phyloP scores from a whole-genome alignment of 2,797 vertebrate genomes.

The Eulemur coronatus region DNA sequence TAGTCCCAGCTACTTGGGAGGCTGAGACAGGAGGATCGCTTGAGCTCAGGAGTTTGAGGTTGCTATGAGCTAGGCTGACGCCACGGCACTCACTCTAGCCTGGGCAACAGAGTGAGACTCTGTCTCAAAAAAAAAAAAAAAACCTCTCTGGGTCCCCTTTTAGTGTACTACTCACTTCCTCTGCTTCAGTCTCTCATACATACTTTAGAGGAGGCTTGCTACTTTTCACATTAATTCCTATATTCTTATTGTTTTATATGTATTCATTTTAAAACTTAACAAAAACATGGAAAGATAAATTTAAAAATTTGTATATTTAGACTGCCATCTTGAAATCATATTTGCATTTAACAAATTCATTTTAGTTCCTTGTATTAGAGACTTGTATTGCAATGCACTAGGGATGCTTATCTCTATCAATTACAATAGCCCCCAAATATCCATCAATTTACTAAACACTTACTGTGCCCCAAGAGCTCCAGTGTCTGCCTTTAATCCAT shows the following conservation, averaged over 20 bases:
- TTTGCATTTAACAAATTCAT: background rate
- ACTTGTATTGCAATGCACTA: background rate
- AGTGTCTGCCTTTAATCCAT: rapidly evolving
- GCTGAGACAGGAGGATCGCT: no score
- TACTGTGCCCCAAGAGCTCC: background rate
- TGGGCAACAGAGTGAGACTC: no score
- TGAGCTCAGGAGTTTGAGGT: no score
- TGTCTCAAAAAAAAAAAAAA: no score
- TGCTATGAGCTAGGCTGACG: no score
- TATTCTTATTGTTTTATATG: background rate
- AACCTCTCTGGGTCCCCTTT: background rate
- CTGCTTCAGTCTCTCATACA: background rate
- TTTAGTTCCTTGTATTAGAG: background rate
- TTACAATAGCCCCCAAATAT: background rate
- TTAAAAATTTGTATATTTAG: background rate
- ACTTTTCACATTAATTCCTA: background rate
- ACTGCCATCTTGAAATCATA: background rate
- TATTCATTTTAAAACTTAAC: background rate
- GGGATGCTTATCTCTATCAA: background rate
- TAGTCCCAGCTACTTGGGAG: no score
- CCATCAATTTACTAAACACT: background rate
- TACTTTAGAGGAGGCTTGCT: background rate
- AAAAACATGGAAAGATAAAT: background rate
- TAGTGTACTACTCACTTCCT: background rate
- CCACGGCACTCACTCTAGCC: no score